Evolutionary conservation across 1,140 invertebrate genomes (phyloP).

Genomic region (Pentalonia nigronervosa): DNA sequence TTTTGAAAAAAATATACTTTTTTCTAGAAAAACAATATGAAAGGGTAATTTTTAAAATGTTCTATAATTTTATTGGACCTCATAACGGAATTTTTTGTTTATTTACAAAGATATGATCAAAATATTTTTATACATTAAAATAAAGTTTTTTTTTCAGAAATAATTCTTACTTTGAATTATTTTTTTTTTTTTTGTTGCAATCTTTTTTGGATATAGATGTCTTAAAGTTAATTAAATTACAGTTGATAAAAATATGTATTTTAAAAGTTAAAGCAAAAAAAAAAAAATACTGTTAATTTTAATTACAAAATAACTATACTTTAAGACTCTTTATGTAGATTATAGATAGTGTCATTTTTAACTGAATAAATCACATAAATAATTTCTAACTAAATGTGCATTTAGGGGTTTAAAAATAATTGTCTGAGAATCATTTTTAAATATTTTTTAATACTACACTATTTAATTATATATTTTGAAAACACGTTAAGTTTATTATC

Average conservation of each 20-base stretch:
- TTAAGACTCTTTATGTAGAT: background rate
- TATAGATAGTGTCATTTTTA: background rate
- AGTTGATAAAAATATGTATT: constrained; percentile 9
- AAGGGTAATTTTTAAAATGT: background rate
- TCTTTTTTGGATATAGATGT: background rate
- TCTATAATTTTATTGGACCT: background rate
- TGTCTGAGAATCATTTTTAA: background rate
- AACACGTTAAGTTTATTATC: background rate
- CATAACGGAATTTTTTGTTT: background rate
- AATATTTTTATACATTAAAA: background rate
- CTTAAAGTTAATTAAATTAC: background rate
- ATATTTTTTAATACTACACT: background rate
- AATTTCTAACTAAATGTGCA: background rate
- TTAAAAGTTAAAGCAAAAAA: background rate
- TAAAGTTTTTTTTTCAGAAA: background rate
- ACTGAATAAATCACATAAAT: background rate
- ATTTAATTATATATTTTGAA: background rate
- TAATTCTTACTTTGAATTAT: background rate
- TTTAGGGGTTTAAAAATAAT: background rate
- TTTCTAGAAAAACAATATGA: background rate
- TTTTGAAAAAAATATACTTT: background rate
- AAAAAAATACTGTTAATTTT: background rate
- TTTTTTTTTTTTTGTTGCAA: background rate
- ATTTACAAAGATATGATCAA: background rate
- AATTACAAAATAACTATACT: constrained; percentile 20